phyloP scores from a whole-genome alignment of 2,797 vertebrate genomes.

The Mormyrops boulengeri region DNA sequence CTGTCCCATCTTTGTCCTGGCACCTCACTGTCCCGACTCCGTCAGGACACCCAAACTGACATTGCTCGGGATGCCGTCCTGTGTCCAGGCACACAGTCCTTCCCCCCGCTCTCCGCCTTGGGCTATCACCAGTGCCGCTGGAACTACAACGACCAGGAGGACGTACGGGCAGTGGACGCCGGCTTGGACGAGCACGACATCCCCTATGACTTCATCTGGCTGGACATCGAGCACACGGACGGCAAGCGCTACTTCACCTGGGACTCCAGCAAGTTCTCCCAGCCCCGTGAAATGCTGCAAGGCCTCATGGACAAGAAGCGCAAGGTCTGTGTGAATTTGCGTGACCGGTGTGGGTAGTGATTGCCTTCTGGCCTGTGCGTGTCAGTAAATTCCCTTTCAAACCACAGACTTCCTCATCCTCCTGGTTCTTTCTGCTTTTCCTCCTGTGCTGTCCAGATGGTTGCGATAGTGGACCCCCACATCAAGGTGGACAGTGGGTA shows the following conservation, averaged over 20 bases:
- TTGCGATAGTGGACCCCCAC: constrained; percentile 88
- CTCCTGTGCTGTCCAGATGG: constrained; percentile 64
- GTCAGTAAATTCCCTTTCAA: too few species aligned
- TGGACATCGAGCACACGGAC: constrained; percentile 90
- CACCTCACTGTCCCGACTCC: neutral
- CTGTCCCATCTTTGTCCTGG: neutral
- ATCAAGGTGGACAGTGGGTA: constrained; percentile 85
- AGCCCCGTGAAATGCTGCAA: constrained; percentile 75
- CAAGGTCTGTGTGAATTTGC: constrained; percentile 58
- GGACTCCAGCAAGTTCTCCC: constrained; percentile 81
- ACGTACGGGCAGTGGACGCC: constrained; percentile 70
- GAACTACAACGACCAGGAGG: constrained; percentile 93
- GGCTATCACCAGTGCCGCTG: constrained; percentile 93
- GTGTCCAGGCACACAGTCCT: constrained; percentile 78
- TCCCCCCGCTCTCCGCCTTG: constrained; percentile 80
- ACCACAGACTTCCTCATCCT: neutral
- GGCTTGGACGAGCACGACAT: constrained; percentile 85
- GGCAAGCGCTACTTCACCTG: constrained; percentile 96
- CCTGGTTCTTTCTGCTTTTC: neutral
- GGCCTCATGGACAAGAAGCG: constrained; percentile 68
- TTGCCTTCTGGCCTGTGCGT: neutral
- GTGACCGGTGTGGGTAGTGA: neutral
- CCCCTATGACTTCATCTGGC: constrained; percentile 87
- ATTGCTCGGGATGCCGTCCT: neutral
- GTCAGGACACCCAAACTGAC: neutral